Evolutionary conservation across 2,888 invertebrate species (phyloP), one percentile per base, ranked within the genome.

Genomic region (Synergus gifuensis): DNA sequence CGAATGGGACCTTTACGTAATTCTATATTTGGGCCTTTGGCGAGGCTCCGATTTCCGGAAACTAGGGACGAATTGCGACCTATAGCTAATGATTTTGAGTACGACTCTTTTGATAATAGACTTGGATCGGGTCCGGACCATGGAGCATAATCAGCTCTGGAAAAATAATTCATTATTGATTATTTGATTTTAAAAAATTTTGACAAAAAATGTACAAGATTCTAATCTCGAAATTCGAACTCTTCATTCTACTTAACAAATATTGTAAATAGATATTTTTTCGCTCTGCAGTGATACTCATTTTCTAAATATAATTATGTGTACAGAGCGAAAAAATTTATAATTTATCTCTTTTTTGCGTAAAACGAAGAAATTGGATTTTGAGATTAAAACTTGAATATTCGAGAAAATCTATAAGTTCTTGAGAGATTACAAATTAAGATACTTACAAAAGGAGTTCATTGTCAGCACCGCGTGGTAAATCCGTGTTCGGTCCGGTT

Each of bases 91-190:
- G 87, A 86, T 78, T 86, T 90, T 22, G 83, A 76, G 62, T 86
- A 87, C 28, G 85, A 80, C 76, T 89, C 87, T 81, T 89, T 89
- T 42, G 92, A 91, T 9, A 94, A 92, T 18, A 95, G 92, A 76
- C 94, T 94, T 0, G 95, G 94, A 91, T 97, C 96, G 0, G 97
- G 95, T 0, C 97, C 97, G 84, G 96, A 95, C 97, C 97, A 97
- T 5, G 96, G 95, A 76, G 97, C 94, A 89, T 97, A 97, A 89
- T 97, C 97, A 83, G 95, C 95, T 80, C 97, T 97, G 89, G 78
- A 92, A 88, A 79, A 83, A 81, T 82, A 80, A 79, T 83, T 42
- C 67, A 44, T 67, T 66, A 64, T 76, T 44, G 22, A 67, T 64
- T 80, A 49, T 14, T 46, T 54, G 36, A 60, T 67, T 73, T 66